Evolutionary conservation across 2,797 vertebrate genomes (phyloP).

Genomic region (Emydoidea blandingii): DNA sequence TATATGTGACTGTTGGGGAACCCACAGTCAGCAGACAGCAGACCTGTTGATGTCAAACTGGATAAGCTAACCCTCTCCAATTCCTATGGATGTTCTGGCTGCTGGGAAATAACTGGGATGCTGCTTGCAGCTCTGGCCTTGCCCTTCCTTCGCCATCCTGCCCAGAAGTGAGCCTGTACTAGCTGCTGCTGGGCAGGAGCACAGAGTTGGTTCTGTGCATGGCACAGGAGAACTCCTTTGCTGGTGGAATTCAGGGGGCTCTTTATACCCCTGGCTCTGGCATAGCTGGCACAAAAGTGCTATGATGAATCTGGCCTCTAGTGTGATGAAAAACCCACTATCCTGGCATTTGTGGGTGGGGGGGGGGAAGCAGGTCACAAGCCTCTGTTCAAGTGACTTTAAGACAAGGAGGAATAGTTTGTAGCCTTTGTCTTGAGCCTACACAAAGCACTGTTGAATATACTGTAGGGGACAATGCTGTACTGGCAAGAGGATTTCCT

Average conservation of each 20-base stretch:
- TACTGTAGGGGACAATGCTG: background rate
- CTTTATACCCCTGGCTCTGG: background rate
- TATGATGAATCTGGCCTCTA: background rate
- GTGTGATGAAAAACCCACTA: background rate
- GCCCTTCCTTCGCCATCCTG: background rate
- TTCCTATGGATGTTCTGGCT: background rate
- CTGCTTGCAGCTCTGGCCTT: background rate
- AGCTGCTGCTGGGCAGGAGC: rapidly evolving
- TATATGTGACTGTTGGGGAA: background rate
- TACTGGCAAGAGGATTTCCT: background rate
- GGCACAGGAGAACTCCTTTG: background rate
- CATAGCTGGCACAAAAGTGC: background rate
- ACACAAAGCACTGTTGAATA: background rate
- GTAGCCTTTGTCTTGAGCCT: background rate
- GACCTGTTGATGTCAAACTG: background rate
- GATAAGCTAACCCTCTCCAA: rapidly evolving
- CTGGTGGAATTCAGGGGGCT: background rate
- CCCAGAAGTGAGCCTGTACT: background rate
- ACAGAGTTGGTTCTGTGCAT: background rate
- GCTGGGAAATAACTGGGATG: background rate
- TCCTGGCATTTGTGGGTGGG: rapidly evolving
- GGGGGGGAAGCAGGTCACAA: background rate
- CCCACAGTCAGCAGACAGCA: background rate
- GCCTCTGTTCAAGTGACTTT: background rate
- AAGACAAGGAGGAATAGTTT: background rate